These are phyloP conservation scores for Mellivora capensis DNA, from an alignment of 2,113 vertebrate species.

Conservation along the genomic window DNA sequence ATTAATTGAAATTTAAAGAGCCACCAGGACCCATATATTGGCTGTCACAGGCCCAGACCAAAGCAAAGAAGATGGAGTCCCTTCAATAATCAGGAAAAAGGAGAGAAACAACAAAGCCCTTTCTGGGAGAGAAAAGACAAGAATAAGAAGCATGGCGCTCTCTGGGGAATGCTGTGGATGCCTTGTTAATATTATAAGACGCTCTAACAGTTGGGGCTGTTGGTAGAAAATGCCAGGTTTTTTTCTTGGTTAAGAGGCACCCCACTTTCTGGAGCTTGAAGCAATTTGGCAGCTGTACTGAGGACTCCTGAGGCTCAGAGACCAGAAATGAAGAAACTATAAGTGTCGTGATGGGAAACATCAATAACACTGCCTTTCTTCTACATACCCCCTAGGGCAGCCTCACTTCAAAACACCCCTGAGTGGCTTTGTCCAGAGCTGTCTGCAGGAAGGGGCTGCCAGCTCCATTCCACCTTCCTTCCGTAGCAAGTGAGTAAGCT, in stretches of 20 bases:
- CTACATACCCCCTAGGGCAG: neutral
- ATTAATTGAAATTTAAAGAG: neutral
- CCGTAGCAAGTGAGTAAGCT: fast-evolving
- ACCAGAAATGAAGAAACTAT: neutral
- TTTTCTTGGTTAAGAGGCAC: constrained; percentile 25
- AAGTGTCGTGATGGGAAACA: neutral
- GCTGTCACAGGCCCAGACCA: neutral
- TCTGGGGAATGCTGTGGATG: neutral
- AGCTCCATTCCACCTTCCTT: neutral
- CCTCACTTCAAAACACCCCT: neutral
- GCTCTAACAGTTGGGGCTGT: neutral
- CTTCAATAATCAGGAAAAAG: neutral
- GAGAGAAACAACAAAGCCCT: neutral
- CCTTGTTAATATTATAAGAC: neutral
- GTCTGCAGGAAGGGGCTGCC: neutral
- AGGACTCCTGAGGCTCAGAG: neutral
- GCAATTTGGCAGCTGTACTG: neutral
- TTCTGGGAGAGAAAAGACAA: neutral
- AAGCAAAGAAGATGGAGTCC: neutral
- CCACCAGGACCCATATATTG: neutral
- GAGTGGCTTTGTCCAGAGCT: neutral
- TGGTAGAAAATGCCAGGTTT: neutral
- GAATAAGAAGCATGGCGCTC: neutral
- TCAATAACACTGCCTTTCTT: neutral
- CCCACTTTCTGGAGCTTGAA: constrained; percentile 30